Evolutionary conservation across 2,797 vertebrate species (phyloP), one percentile per base, ranked within the genome.

Genomic region (Anguilla obscura): DNA sequence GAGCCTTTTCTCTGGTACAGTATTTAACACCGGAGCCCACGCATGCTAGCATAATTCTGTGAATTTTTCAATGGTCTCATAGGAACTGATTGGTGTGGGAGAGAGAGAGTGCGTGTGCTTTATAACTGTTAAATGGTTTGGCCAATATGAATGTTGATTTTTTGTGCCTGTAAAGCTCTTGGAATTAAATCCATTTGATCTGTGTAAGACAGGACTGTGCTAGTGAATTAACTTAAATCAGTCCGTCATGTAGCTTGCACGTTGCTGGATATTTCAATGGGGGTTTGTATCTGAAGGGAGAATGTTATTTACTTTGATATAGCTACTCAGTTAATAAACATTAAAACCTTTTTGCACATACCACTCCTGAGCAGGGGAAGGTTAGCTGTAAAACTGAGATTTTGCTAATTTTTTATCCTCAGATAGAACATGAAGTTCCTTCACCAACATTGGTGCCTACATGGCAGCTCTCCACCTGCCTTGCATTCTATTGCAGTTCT

Each of bases 101-200:
- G 12, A 76, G 74, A 40, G 36, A 79, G 16, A 27, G 27, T 45
- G 3, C 24, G 16, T 40, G 33, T 14, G 6, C 4, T 79, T 40
- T 40, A 79, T 40, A 79, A 21, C 33, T 79, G 74, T 79, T 21
- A 79, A 79, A 79, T 79, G 74, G 16, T 79, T 79, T 45, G 33
- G 36, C n/a, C 3, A 21, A 8, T 79, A 6, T 79, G 33, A 16
- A 79, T 79, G 74, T 45, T 79, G 74, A 79, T 79, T 79, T 79
- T 36, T 79, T 14, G 33, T 79, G 30, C 69, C 30, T 5, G 33
- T 76, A 36, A 16, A 36, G 27, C 71, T 76, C 9, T 79, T 45
- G 18, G 12, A 79, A 79, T 21, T 40, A 21, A 79, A 36, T 36
- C 45, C 21, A 79, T 40, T 36, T 40, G 33, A 36, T 76, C 10